A percentile compares a stretch with the other conserved stretches of the same genome.
phyloP scores from a whole-genome alignment of 2,888 invertebrate species.

The Tetrapedia diversipes region DNA sequence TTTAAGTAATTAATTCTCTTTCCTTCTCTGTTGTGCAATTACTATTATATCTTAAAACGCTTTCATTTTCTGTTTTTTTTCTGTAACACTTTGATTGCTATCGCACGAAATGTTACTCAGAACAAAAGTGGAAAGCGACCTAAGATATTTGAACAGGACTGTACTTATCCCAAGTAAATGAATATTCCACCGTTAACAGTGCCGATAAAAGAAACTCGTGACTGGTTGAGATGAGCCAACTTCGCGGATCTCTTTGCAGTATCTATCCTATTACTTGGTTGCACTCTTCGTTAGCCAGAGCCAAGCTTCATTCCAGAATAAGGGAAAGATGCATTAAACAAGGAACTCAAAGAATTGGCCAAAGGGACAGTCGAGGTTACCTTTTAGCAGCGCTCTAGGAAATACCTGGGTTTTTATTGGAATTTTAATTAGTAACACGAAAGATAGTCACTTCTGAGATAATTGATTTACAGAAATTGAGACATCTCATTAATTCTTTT shows the following conservation, averaged over 20 bases:
- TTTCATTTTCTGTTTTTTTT: too few relatives aligned
- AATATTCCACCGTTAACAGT: constrained; percentile 38
- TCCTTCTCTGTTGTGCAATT: too few relatives aligned
- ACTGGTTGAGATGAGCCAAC: constrained; percentile 36
- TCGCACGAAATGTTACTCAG: too few relatives aligned
- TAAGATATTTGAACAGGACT: too few relatives aligned
- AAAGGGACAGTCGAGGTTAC: too few relatives aligned
- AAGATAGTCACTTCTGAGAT: too few relatives aligned
- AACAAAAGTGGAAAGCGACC: too few relatives aligned
- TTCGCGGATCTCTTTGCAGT: constrained; percentile 29
- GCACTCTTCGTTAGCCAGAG: constrained; percentile 1
- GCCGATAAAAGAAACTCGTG: constrained; percentile 63
- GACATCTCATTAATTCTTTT: too few relatives aligned
- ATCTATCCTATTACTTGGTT: constrained; percentile 33
- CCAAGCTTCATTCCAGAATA: neutral
- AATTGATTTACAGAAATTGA: too few relatives aligned
- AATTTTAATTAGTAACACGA: neutral
- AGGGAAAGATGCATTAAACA: constrained; percentile 12
- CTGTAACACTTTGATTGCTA: too few relatives aligned
- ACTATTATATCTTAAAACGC: too few relatives aligned
- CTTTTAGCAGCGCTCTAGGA: neutral
- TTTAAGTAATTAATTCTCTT: too few relatives aligned
- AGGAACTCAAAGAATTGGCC: neutral
- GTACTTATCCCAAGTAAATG: constrained; percentile 33
- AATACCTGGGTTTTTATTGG: neutral